A percentile compares a stretch with the other conserved stretches of the same genome.
phyloP scores from a whole-genome alignment of 1,140 invertebrate species.

The Hesperophylax magnus region DNA sequence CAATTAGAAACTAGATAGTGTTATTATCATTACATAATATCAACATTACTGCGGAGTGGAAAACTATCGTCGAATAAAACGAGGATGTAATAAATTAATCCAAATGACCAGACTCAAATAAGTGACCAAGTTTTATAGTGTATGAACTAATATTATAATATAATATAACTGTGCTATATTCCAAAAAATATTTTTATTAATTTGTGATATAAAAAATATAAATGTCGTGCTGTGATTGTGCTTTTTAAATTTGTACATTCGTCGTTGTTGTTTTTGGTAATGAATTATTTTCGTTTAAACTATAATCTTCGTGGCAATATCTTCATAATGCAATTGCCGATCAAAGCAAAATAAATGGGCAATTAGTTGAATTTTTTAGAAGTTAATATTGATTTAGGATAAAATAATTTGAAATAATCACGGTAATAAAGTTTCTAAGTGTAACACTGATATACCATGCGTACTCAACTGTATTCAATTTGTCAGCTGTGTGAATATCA shows the following conservation, averaged over 20 bases:
- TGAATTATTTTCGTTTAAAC: constrained; percentile 25
- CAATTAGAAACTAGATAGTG: too few relatives aligned
- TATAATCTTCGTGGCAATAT: constrained; percentile 24
- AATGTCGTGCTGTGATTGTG: constrained; percentile 46
- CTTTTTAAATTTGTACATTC: constrained; percentile 39
- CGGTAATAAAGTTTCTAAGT: constrained; percentile 35
- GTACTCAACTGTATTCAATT: constrained; percentile 10
- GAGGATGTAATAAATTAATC: too few relatives aligned
- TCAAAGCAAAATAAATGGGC: too few relatives aligned
- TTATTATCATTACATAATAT: too few relatives aligned
- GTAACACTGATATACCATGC: not conserved
- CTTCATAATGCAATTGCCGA: not conserved
- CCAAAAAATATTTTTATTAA: constrained; percentile 26
- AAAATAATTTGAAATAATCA: constrained; percentile 8
- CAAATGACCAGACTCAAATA: too few relatives aligned
- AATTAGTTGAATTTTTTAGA: constrained; percentile 6
- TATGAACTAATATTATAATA: not conserved
- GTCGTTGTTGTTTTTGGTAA: constrained; percentile 35
- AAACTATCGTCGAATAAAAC: too few relatives aligned
- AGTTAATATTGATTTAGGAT: constrained; percentile 1
- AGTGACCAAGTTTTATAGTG: too few relatives aligned
- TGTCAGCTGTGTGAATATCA: constrained; percentile 15
- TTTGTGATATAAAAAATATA: constrained; percentile 45
- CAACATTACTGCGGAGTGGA: too few relatives aligned
- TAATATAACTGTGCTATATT: constrained; percentile 26